Evolutionary conservation across 2,797 vertebrate species (phyloP), one percentile per base, ranked within the genome.

Genomic region (Leuciscus waleckii): DNA sequence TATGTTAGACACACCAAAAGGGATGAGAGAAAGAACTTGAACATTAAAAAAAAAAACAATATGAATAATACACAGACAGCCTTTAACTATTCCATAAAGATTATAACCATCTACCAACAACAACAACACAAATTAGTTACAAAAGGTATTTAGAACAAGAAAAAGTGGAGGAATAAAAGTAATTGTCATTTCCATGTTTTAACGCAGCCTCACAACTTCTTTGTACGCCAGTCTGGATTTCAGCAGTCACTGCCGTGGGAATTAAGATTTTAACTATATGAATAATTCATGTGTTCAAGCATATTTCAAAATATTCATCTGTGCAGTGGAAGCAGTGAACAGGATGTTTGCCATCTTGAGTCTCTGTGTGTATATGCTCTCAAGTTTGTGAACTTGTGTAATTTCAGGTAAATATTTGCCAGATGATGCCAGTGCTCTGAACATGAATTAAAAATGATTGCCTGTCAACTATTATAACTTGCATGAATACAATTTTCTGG

Each of bases 331-430:
- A 69, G 32, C 70, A 19, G 58, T 54, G 79, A 9, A 51, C 54
- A 13, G 6, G 29, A 67, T 65, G n/a, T 54, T 54, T 83, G 71
- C 43, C 9, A 37, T 65, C 29, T 37, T 29, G 21, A 65, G 46
- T 63, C 37, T 46, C 11, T 74, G 56, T 82, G 26, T 21, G 21
- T 19, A 21, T 67, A 54, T 43, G 56, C n/a, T 46, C 51, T 78
- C 46, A 43, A 78, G 37, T 19, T 51, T 74, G 65, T 80, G 78
- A 73, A 81, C 35, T 75, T 26, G 29, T 63, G 26, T 76, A 49
- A 80, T 87, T 84, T 49, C 74, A 81, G 68, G 83, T 75, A 54
- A 84, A 68, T 81, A 67, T 84, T 79, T 81, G 58, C 69, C 5
- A 83, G 83, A 51, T 56, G 63, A 68, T 58, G 74, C 51, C 63